Percentiles rank a stretch among this genome's conserved stretches.
Evolutionary conservation across 1,140 invertebrate genomes (phyloP).

Genomic region (Drosophila sechellia): DNA sequence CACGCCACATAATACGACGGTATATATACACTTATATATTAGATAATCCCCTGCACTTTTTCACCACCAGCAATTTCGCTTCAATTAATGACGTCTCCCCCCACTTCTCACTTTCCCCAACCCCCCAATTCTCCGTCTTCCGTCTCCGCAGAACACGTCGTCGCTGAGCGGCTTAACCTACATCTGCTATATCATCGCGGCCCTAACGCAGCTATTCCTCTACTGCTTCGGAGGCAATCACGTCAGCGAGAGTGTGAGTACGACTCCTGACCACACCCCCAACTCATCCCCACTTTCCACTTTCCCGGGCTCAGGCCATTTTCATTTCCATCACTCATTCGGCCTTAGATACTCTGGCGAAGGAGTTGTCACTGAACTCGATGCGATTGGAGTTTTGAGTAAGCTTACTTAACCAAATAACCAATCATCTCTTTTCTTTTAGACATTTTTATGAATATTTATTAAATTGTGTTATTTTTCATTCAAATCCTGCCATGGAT

Average conservation of each 20-base stretch:
- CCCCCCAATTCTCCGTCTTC: neutral
- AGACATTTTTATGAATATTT: no score
- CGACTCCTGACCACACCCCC: slow-evolving; percentile 14
- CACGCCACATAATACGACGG: slow-evolving; percentile 1
- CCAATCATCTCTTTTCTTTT: no score
- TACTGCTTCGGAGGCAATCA: slow-evolving; percentile 79
- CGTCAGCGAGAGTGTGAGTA: slow-evolving; percentile 78
- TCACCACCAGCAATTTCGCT: slow-evolving; percentile 26
- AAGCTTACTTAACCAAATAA: no score
- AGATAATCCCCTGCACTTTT: slow-evolving; percentile 26
- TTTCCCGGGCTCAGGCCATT: slow-evolving; percentile 8
- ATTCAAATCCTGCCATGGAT: neutral
- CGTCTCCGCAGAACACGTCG: slow-evolving; percentile 62
- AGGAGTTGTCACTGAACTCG: neutral
- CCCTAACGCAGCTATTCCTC: slow-evolving; percentile 74
- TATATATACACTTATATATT: slow-evolving; percentile 9
- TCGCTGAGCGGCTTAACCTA: slow-evolving; percentile 79
- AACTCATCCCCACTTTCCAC: neutral
- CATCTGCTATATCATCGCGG: slow-evolving; percentile 75
- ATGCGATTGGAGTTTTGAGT: no score
- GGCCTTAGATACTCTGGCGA: slow-evolving; percentile 11
- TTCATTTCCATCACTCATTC: slow-evolving; percentile 27
- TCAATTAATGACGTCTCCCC: slow-evolving; percentile 53
- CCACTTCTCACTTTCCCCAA: slow-evolving; percentile 22
- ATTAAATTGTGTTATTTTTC: neutral